Conservation (phyloP, 2,888 invertebrate species). For the Aromia moschata region DNA sequence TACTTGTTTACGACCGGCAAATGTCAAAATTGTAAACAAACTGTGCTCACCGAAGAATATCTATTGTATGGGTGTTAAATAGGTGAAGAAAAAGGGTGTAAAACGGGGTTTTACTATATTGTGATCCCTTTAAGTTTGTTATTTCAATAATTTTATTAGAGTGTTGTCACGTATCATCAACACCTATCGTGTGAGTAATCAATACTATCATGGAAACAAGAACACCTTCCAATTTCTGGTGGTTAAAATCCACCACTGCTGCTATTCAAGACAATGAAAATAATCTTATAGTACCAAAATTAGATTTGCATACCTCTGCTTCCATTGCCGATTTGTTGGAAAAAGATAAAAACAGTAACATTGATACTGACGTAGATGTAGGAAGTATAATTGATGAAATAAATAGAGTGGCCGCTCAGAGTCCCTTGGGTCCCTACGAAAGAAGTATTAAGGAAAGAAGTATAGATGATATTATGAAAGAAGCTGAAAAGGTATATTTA, state of each 20-base stretch:
- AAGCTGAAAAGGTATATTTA: conserved; percentile 66
- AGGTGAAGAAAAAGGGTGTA: conserved; percentile 13
- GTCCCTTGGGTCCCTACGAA: conserved; percentile 60
- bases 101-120: no score
- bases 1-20: no score
- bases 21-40: conserved; percentile 31
- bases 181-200: conserved; percentile 44
- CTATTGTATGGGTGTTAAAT: no score
- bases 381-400: conserved; percentile 77
- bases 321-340: conserved; percentile 59
- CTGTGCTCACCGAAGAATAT: no score
- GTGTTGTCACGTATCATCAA: conserved; percentile 20
- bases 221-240: conserved; percentile 53
- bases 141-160: conserved; percentile 21
- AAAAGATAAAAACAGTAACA: conserved; percentile 53
- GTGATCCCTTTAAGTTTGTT: conserved; percentile 9
- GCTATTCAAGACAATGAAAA: conserved; percentile 41
- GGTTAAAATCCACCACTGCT: conserved; percentile 55
- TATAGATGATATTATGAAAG: conserved; percentile 69
- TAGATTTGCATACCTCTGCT: conserved; percentile 52
- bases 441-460: conserved; percentile 64
- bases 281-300: conserved; percentile 42
- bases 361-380: conserved; percentile 68
- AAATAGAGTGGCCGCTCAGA: conserved; percentile 65
- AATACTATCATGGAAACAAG: conserved; percentile 57